phyloP scores from a whole-genome alignment of 2,888 invertebrate species.

The Diarsia rubi region DNA sequence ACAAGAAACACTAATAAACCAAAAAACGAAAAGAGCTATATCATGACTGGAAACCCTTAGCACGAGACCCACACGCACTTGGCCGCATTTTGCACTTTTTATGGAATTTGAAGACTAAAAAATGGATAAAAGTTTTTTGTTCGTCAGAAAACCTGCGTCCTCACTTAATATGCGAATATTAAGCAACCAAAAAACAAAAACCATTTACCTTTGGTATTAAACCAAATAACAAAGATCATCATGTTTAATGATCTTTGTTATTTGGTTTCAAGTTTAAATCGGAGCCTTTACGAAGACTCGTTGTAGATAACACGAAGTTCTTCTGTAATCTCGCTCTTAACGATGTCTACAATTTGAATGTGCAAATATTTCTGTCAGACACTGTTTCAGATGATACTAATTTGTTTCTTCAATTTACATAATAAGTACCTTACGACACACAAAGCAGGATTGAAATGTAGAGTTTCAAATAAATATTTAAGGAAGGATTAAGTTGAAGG shows the following conservation, averaged over 20 bases:
- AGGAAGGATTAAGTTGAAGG: neutral
- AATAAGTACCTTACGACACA: neutral
- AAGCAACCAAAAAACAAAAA: too few relatives aligned
- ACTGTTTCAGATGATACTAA: slow-evolving; percentile 2
- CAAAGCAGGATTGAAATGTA: neutral
- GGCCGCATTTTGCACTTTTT: neutral
- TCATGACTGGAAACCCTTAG: neutral
- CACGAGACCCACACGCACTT: neutral
- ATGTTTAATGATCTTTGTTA: slow-evolving; percentile 23
- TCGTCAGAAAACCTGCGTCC: slow-evolving; percentile 21
- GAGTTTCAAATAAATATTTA: slow-evolving; percentile 13
- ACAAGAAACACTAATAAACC: neutral
- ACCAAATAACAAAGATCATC: too few relatives aligned
- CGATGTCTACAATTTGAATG: slow-evolving; percentile 22
- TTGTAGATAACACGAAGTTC: neutral
- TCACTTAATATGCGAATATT: too few relatives aligned
- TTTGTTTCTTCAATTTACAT: slow-evolving; percentile 33
- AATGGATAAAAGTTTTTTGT: slow-evolving; percentile 8
- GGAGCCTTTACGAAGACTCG: slow-evolving; percentile 4
- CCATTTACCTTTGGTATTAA: too few relatives aligned
- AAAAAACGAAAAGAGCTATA: neutral
- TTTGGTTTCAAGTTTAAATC: neutral
- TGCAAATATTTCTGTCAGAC: slow-evolving; percentile 17
- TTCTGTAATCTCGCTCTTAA: slow-evolving; percentile 31
- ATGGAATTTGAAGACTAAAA: slow-evolving; percentile 11